Evolutionary conservation across 2,113 vertebrate genomes (phyloP).

Genomic region (Hypocryptadius cinnamomeus): DNA sequence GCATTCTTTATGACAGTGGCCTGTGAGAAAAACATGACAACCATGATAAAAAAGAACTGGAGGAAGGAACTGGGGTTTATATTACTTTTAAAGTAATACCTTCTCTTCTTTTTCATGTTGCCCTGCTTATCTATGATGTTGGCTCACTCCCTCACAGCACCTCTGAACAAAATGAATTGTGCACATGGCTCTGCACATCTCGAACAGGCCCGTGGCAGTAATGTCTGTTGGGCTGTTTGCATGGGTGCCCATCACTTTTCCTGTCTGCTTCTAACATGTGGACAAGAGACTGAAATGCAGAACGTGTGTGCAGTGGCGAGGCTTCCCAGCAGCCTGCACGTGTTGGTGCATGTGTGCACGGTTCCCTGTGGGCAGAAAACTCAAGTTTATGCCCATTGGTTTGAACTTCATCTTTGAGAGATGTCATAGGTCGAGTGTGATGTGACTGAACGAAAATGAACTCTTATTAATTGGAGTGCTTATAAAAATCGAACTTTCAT

Average conservation of each 20-base stretch:
- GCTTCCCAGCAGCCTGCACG: neutral
- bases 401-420: neutral
- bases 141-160: neutral
- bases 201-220: neutral
- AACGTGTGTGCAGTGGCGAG: neutral
- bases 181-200: neutral
- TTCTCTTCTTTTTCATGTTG: neutral
- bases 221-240: neutral
- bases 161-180: neutral
- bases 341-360: neutral
- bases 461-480: neutral
- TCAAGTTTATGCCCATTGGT: neutral
- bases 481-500: neutral
- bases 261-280: neutral
- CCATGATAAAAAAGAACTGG: neutral
- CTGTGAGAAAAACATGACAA: neutral
- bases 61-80: neutral
- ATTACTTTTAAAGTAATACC: neutral
- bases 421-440: neutral
- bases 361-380: neutral
- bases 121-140: neutral
- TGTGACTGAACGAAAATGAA: neutral
- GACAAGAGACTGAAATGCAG: neutral
- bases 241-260: neutral
- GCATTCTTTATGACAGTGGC: neutral